A percentile compares a stretch with the other conserved stretches of the same genome.
These are phyloP conservation scores for Ditula angustiorana DNA, from an alignment of 2,888 invertebrate genomes.

Conservation along the genomic window DNA sequence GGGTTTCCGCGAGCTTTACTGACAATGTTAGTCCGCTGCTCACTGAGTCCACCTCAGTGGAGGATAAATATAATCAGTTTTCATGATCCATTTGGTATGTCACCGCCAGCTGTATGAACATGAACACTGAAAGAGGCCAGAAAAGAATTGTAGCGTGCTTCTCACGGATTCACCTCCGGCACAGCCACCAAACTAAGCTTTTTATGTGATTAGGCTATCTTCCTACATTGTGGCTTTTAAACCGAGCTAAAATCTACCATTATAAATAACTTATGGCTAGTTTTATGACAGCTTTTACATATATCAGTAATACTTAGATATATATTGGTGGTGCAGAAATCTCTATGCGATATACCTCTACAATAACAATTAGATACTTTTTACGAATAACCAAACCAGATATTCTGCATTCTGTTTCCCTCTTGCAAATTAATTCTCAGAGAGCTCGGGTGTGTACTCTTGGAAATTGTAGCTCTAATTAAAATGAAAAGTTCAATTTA, in stretches of 20 bases:
- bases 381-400: not conserved
- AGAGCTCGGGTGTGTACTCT: slow-evolving; percentile 3
- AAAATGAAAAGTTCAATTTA: slow-evolving; percentile 46
- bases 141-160: too few relatives aligned
- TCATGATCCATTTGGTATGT: too few relatives aligned
- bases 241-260: not conserved
- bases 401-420: slow-evolving; percentile 1
- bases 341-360: too few relatives aligned
- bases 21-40: too few relatives aligned
- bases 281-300: not conserved
- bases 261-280: not conserved
- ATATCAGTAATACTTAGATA: too few relatives aligned
- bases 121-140: too few relatives aligned
- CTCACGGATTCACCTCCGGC: not conserved
- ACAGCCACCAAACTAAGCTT: too few relatives aligned
- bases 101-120: too few relatives aligned
- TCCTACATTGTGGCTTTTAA: not conserved
- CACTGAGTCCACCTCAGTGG: too few relatives aligned
- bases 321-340: too few relatives aligned
- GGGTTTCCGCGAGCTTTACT: too few relatives aligned
- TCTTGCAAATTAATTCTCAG: slow-evolving; percentile 13
- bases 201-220: not conserved
- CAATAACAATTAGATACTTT: not conserved
- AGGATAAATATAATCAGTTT: too few relatives aligned
- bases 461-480: slow-evolving; percentile 24